Evolutionary conservation across 2,888 invertebrate species (phyloP).

Genomic region (Aleiodes leptofemur): DNA sequence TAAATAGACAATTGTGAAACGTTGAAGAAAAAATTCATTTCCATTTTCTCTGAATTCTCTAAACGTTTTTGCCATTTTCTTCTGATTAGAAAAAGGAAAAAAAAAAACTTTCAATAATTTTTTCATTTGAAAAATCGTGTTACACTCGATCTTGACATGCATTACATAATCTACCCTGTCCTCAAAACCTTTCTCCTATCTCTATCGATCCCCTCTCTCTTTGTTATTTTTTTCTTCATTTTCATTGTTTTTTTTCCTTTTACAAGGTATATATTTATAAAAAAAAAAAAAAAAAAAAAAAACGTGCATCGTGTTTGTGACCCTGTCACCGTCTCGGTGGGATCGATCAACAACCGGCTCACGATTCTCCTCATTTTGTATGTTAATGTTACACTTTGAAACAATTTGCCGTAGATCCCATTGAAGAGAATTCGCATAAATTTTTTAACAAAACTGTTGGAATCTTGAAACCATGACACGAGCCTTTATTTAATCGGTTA

Average conservation of each 20-base stretch:
- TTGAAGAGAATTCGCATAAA: background rate
- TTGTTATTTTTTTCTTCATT: slow-evolving; percentile 22
- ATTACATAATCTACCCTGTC: slow-evolving; percentile 39
- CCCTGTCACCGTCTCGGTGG: slow-evolving; percentile 35
- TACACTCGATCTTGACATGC: slow-evolving; percentile 45
- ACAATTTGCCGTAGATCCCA: slow-evolving; percentile 16
- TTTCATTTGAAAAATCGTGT: slow-evolving; percentile 11
- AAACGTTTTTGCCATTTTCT: background rate
- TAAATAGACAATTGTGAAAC: background rate
- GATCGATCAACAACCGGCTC: slow-evolving; percentile 37
- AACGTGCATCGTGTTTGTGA: slow-evolving; percentile 37
- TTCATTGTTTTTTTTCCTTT: slow-evolving; percentile 16
- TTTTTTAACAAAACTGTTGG: background rate
- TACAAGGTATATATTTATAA: slow-evolving; percentile 3
- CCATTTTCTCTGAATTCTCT: background rate
- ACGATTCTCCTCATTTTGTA: slow-evolving; percentile 39
- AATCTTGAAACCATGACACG: slow-evolving; percentile 1
- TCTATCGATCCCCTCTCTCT: slow-evolving; percentile 44
- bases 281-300: background rate
- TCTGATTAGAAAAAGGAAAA: background rate
- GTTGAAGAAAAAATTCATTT: background rate
- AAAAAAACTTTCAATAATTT: slow-evolving; percentile 8
- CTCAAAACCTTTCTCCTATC: slow-evolving; percentile 42
- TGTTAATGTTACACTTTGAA: slow-evolving; percentile 31
- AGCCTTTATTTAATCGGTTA: background rate